phyloP scores from a whole-genome alignment of 2,888 invertebrate genomes.

The Cremastobaeus sp. region DNA sequence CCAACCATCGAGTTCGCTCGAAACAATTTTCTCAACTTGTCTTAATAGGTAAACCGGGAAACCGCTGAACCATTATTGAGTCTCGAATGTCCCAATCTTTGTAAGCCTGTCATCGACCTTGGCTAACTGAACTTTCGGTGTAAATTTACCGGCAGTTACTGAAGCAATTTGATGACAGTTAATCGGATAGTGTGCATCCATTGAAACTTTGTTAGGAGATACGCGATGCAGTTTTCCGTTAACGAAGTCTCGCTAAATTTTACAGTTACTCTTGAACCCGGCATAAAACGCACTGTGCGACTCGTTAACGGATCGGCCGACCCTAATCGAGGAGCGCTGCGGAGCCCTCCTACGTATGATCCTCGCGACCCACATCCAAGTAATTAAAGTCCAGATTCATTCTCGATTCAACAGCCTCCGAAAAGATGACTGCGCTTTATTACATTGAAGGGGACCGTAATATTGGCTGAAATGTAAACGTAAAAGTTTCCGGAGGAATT shows the following conservation, averaged over 20 bases:
- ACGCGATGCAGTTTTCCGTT: constrained; percentile 11
- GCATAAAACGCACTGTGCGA: constrained; percentile 43
- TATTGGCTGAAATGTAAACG: background rate
- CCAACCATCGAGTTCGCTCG: too few relatives aligned
- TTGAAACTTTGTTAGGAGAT: constrained; percentile 26
- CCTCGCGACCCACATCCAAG: constrained; percentile 58
- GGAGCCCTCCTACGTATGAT: constrained; percentile 45
- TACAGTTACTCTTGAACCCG: constrained; percentile 56
- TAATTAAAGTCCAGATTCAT: constrained; percentile 51
- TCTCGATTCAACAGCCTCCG: constrained; percentile 12
- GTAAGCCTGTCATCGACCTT: constrained; percentile 16
- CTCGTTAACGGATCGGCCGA: constrained; percentile 59
- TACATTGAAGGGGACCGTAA: background rate
- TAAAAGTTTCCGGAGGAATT: too few relatives aligned
- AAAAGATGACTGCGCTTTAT: constrained; percentile 19
- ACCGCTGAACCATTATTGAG: constrained; percentile 1
- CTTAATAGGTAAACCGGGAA: too few relatives aligned
- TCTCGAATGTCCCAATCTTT: constrained; percentile 13
- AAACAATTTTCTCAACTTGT: too few relatives aligned
- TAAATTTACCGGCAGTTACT: constrained; percentile 40
- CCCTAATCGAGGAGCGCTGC: constrained; percentile 51
- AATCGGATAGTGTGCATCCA: constrained; percentile 27
- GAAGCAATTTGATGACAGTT: constrained; percentile 38
- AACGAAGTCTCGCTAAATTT: constrained; percentile 39
- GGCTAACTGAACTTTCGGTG: constrained; percentile 24